Base-by-base conservation (phyloP, 2,797 vertebrate species). In the Pyrocephalus nanus region DNA sequence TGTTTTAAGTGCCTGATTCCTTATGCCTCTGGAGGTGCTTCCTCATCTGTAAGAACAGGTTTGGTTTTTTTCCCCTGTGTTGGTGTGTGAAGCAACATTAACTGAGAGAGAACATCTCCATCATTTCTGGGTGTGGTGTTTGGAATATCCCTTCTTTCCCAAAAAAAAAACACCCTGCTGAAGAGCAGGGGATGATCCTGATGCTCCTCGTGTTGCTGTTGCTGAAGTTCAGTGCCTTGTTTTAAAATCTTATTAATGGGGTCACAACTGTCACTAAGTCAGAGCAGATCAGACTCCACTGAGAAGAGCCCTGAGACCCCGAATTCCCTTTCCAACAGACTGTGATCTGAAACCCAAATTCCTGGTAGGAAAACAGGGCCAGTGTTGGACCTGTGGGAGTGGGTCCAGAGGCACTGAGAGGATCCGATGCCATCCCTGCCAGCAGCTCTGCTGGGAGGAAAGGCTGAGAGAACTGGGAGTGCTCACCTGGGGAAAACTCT, bases 41-140 rank as follows among this genome's bases (percentile, higher is more conserved):
- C 85, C 90, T 95, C 92, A 90, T 73, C 94, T 80, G 90, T 92
- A 93, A 82, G 57, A 95, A 92, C 86, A 95, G 86, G 86, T 95
- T 95, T 92, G 92, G 45, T 83, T 95, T 87, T 65, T 87, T 62
- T 58, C 80, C 81, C 69, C 65, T 93, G 88, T 40, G 11, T 4
- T 25, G 60, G 34, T 53, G 73, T 11, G n/a, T 67, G 38, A 88
- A 90, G 76, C 19, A n/a, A 9, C 60, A 86, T 57, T 25, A 79
- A 55, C 50, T 15, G 38, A 74, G 58, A 43, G 25, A 40, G 38
- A 14, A 66, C 38, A 60, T 58, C 54, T 34, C 48, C 15, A 1
- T 48, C 43, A 18, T 32, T 78, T 65, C 72, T 34, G 69, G 75
- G n/a, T 18, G 14, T 18, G 48, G 84, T 70, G 25, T 38, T 78